Evolutionary conservation across 2,113 vertebrate species (phyloP), one percentile per base, ranked within the genome.

Genomic region (Protobothrops mucrosquamatus): DNA sequence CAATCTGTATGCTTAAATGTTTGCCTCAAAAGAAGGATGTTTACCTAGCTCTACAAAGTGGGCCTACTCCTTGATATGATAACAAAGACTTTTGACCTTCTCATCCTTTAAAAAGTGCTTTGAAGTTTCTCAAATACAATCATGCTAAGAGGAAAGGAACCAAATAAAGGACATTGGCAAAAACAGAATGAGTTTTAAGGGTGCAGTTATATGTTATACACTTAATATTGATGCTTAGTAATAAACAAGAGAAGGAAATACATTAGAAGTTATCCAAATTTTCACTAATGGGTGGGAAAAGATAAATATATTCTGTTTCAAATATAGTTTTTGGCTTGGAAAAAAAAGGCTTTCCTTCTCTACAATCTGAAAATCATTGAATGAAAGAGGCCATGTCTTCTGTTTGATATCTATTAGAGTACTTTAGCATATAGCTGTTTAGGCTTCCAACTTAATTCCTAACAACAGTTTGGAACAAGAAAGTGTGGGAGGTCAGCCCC

Each of bases 61-160:
- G 85, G 90, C 95, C 94, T 90, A 93, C 48, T 89, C 95, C 95
- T 97, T 97, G 95, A 96, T 94, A 95, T 4, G 88, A 94, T 93
- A 94, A 92, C 96, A 96, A 93, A 93, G 92, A 87, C 34, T 81
- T 85, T 90, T 90, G 56, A 96, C 95, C 96, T 94, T 93, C 88
- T 87, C 94, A 96, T 89, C 56, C 92, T 97, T 97, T 96, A 97
- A 96, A 94, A 96, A 95, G 94, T 90, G 85, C 95, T 95, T 97
- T 97, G 96, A 97, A 97, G 97, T 96, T 85, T 93, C 94, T 94
- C 48, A 95, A 95, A 95, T 95, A 91, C 94, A 96, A 97, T 97
- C 95, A 97, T 97, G 96, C 89, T 94, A 96, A 97, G 86, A 87
- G 91, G 94, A 92, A 96, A 94, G 95, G 96, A 97, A 95, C 93